Base-by-base conservation (phyloP, 1,140 invertebrate genomes). In the Drosophila neocordata region DNA sequence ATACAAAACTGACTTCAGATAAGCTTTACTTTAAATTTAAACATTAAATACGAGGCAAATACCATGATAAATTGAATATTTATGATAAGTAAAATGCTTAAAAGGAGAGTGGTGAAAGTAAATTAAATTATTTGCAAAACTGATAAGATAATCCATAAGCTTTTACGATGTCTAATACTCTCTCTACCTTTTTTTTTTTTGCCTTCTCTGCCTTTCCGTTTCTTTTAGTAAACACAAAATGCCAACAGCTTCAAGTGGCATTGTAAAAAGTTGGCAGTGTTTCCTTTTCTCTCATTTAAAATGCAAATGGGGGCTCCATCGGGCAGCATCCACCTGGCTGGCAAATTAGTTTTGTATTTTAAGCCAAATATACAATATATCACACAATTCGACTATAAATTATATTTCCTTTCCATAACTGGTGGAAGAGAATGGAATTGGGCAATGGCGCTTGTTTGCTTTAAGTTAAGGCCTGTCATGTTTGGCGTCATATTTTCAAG, bases 291-390 rank as follows among this genome's bases (percentile, higher is more conserved):
- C 65, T 87, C 78, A 87, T 85, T 87, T 87, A 67, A 85, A 87
- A 85, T 85, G 82, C 82, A 85, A 85, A 85, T 85, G 82, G 71
- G 58, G 58, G 63, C 58, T 52, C 22, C 58, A 24, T 41, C 34
- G 58, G 11, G 38, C 13, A 37, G 18, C 27, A 59, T 18, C 44
- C 18, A 31, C 18, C 56, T 51, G 51, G 41, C 22, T 61, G 69
- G 53, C 60, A 85, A 85, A 85, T 85, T 81, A 85, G 73, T 81
- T 85, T 67, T 58, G 44, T 34, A 37, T 58, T 65, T 74, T 69
- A 70, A 59, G 70, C 69, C 63, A 76, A 76, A 74, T 73, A 74
- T 63, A 65, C 66, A 74, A 85, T 87, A 75, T 75, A 81, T 81
- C 67, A 77, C 62, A 59, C 67, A 79, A 80, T 84, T 73, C 61